Base-by-base conservation (phyloP, 2,888 invertebrate species). In the Megastigmus dorsalis region DNA sequence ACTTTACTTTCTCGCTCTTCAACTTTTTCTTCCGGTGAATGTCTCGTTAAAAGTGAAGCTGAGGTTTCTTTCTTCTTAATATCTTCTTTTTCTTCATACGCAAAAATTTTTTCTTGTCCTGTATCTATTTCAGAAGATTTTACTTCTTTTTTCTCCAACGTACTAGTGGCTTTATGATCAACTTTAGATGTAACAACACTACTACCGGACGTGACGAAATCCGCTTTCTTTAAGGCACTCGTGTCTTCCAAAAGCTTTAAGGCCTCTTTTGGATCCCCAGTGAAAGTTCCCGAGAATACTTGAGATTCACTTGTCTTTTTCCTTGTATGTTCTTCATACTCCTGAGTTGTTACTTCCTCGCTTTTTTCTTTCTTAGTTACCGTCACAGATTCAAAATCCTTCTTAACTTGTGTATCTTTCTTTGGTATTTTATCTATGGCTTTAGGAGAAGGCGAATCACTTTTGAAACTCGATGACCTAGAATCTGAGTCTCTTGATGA, bases 1-100 rank as follows among this genome's bases (percentile, higher is more conserved):
- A 67, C 74, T 30, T 83, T 81, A 3, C 75, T 77, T 18, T 78
- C 79, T 9, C 80, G 81, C 66, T 86, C 85, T 23, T 84, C 79
- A 7, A 80, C 20, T 1, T 79, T 82, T 72, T 87, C 83, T 2
- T 79, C 80, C 0, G 82, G 82, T 0, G 83, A 83, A 43, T 83
- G 81, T 50, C 81, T 84, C 9, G 78, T 84, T n/a, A 82, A 7
- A 1, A 78, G 81, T 10, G 83, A 80, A 2, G 83, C 84, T 0
- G 80, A 80, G 0, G 81, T 81, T 36, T 84, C 82, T 55, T 84
- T 86, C 41, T 79, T 80, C 9, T 82, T 79, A 1, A 84, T 75
- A 10, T 79, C 82, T 30, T 84, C 84, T 28, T 82, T 84, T 36
- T 85, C 84, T 26, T 88, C 85, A 6, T 82, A 82, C 13, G 81